Evolutionary conservation across 2,113 vertebrate genomes (phyloP), one percentile per base, ranked within the genome.

Genomic region (Catagonus wagneri): DNA sequence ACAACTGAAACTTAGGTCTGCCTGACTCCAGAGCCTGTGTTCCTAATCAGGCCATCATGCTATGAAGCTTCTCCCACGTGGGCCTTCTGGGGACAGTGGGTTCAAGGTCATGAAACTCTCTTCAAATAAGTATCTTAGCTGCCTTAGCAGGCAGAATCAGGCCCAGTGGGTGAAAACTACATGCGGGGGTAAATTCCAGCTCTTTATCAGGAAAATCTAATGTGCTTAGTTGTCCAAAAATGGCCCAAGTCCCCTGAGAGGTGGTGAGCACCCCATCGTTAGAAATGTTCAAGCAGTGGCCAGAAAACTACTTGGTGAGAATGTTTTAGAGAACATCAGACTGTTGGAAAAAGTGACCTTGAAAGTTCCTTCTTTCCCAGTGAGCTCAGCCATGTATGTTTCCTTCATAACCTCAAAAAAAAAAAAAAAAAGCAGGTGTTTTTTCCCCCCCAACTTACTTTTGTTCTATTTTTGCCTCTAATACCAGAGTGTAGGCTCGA

Each of bases 151-250:
- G 56, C 50, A 61, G 83, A 71, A 60, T 89, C 44, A 60, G 61
- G 6, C n/a, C 68, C 14, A 85, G 50, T 15, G 16, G 76, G n/a
- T 54, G 12, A 90, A 85, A 87, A 25, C 3, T 75, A 17, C 25
- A 11, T 1, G 23, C 44, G 8, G 10, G 34, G 12, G 13, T 25
- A 85, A 65, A 71, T 72, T 56, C 32, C 14, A 78, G 29, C 54
- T 54, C 27, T n/a, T 75, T 34, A 4, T 23, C 54, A 17, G 39
- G 20, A 90, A 92, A 83, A 58, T 54, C 8, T 66, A 61, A 79
- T 44, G 27, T 25, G 9, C 69, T 95, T 76, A 27, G 25, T 76
- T 93, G 68, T 50, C 61, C 83, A 83, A 95, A 91, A 81, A 60
- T 29, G n/a, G 20, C 50, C 34, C 9, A 65, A 10, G n/a, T 79